A percentile compares a stretch with the other conserved stretches of the same genome.
Conservation (phyloP, 2,888 invertebrate species). For the Hetaerina titia region DNA sequence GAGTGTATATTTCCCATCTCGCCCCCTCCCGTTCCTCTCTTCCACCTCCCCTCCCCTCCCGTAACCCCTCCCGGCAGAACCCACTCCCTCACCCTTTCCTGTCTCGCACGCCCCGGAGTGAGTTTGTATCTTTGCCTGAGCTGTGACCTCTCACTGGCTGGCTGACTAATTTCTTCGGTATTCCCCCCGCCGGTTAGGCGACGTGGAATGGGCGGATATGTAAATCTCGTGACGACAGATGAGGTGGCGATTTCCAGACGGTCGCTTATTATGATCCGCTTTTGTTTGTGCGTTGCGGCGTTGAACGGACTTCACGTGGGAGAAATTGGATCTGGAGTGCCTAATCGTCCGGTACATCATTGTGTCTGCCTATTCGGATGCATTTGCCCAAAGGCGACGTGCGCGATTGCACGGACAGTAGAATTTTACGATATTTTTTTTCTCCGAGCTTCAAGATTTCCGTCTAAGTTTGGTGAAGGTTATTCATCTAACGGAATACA, state of each 20-base stretch:
- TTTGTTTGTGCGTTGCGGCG: background rate
- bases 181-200: background rate
- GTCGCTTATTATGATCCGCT: background rate
- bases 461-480: no score
- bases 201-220: background rate
- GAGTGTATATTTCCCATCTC: background rate
- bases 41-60: background rate
- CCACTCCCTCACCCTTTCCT: background rate
- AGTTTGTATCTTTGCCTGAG: background rate
- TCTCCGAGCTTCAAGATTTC: no score
- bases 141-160: background rate
- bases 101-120: slow-evolving; percentile 11
- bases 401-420: background rate
- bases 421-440: no score
- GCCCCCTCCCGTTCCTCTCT: background rate
- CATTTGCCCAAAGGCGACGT: background rate
- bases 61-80: background rate
- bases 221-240: background rate
- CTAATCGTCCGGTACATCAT: background rate
- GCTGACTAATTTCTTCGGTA: background rate
- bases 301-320: background rate
- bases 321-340: background rate
- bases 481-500: no score
- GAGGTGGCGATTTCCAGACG: background rate
- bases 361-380: background rate